A percentile compares a stretch with the other conserved stretches of the same genome.
Conservation (phyloP, 2,113 vertebrate genomes). For the Ginglymostoma cirratum region DNA sequence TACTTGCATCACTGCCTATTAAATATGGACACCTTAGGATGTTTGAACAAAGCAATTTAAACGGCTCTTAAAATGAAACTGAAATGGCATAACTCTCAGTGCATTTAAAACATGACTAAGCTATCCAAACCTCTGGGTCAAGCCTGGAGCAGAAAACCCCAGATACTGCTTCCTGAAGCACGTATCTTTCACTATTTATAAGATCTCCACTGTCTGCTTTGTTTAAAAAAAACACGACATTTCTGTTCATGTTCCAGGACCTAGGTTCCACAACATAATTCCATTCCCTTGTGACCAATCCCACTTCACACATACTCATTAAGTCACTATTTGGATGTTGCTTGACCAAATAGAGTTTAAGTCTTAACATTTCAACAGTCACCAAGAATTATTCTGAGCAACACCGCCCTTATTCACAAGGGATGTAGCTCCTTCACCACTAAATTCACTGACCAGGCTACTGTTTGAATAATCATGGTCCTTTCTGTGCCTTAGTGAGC, state of each 20-base stretch:
- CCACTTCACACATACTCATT: neutral
- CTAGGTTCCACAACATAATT: neutral
- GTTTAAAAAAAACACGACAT: neutral
- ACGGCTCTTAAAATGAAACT: neutral
- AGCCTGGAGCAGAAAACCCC: neutral
- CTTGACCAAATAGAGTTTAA: neutral
- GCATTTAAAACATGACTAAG: neutral
- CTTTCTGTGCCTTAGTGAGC: neutral
- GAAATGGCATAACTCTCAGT: neutral
- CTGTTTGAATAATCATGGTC: neutral
- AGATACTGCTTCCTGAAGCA: neutral
- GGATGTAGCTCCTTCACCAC: neutral
- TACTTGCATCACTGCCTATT: neutral
- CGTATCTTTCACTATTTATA: neutral
- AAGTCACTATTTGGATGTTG: neutral
- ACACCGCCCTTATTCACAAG: neutral
- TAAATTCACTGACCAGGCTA: neutral
- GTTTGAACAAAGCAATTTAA: neutral
- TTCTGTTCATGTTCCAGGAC: neutral
- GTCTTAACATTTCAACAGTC: neutral
- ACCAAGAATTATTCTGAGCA: neutral
- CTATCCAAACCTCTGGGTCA: neutral
- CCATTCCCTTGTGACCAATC: neutral
- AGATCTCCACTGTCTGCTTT: neutral
- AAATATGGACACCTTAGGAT: neutral